phyloP scores from a whole-genome alignment of 1,140 invertebrate species.

The Acromyrmex heyeri region DNA sequence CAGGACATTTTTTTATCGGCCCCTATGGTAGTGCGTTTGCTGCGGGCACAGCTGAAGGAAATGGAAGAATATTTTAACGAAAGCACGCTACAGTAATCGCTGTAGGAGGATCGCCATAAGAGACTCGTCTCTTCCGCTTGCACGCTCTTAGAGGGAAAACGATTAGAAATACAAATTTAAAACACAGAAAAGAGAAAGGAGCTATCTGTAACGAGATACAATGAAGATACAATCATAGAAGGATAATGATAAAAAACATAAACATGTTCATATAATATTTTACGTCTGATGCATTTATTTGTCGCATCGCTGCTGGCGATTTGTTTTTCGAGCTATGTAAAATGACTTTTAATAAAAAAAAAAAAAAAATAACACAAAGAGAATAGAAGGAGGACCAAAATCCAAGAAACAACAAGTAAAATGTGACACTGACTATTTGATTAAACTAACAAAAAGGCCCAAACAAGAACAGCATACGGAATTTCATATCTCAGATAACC shows the following conservation, averaged over 20 bases:
- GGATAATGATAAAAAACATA: not conserved
- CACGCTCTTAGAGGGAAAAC: not conserved
- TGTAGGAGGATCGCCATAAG: conserved; percentile 30
- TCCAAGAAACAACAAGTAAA: not conserved
- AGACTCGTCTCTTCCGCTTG: not conserved
- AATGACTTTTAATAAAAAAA: not conserved
- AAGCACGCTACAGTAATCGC: conserved; percentile 66
- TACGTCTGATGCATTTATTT: not conserved
- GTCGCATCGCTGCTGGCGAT: not conserved
- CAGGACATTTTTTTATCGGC: conserved; percentile 81
- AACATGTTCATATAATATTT: not conserved
- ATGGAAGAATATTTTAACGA: conserved; percentile 75
- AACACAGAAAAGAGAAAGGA: not conserved
- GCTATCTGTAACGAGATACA: not conserved
- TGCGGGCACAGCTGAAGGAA: conserved; percentile 85
- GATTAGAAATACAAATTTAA: conserved; percentile 14
- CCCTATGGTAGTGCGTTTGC: conserved; percentile 71
- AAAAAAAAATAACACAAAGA: not conserved
- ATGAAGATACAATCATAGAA: not conserved
- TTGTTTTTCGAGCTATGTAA: not conserved
- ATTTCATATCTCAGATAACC: too few relatives aligned
- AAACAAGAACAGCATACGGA: too few relatives aligned
- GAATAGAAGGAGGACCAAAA: not conserved
- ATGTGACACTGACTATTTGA: too few relatives aligned
- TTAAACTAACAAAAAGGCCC: too few relatives aligned